Evolutionary conservation across 2,888 invertebrate species (phyloP), one percentile per base, ranked within the genome.

Genomic region (Scaptomyza reducta): DNA sequence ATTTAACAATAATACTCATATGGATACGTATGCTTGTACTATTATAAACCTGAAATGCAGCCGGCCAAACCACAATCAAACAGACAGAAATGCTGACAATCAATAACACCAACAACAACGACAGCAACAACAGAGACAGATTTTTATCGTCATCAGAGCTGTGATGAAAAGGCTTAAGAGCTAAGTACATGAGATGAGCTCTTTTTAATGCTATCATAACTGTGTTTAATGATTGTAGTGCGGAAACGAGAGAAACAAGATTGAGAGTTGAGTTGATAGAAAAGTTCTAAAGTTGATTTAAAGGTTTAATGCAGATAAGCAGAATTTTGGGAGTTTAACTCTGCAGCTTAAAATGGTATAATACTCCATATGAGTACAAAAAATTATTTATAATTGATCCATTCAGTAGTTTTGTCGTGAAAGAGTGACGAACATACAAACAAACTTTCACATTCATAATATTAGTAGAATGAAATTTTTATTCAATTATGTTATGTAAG

Each of bases 201-300:
- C 18, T 64, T 62, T 67, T 55, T 33, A 62, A 66, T 72, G 72
- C 46, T 9, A 54, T 59, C 38, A 59, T 55, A 56, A 62, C 50
- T 61, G 66, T 47, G 66, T 66, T 72, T 66, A 58, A 62, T 55
- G 44, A 22, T 16, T 61, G 14, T 11, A 27, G 31, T 6, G n/a
- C 35, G 16, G 16, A 13, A 31, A 1, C 31, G 31, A 31, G 31
- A 1, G 10, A 14, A 45, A 11, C n/a, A 6, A 6, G 16, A 27
- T 0, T 6, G 27, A 5, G 16, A 10, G 4, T n/a, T n/a, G 16
- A 1, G 50, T 22, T n/a, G n/a, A 11, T 11, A 38, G 50, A 9
- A 25, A 35, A 14, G n/a, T 18, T 33, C 2, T 13, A 6, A 47
- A 33, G 7, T 5, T 35, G 22, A n/a, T 5, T 25, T 7, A 11